Percentiles rank a stretch among this genome's conserved stretches.
Evolutionary conservation across 2,113 vertebrate genomes (phyloP).

Genomic region (Antechinus flavipes): DNA sequence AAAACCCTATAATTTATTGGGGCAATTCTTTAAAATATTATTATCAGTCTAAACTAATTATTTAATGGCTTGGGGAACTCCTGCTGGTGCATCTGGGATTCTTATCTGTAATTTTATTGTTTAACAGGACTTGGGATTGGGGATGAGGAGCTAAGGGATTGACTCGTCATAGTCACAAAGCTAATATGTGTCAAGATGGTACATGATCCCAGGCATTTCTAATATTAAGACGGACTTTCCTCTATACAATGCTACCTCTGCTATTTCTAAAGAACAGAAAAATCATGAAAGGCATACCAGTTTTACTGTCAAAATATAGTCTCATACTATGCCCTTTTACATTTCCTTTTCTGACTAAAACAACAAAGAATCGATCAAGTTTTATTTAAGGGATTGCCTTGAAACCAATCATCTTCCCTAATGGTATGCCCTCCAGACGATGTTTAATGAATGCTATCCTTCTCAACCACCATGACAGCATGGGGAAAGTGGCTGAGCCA

Average conservation of each 20-base stretch:
- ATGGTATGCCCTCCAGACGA: conserved; percentile 19
- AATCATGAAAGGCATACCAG: not conserved
- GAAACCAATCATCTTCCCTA: not conserved
- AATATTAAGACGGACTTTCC: not conserved
- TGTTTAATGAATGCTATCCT: conserved; percentile 44
- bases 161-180: not conserved
- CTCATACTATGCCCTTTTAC: not conserved
- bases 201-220: not conserved
- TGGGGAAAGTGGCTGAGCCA: not conserved
- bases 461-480: conserved; percentile 65
- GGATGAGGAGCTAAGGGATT: not conserved
- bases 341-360: not conserved
- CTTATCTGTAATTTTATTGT: not conserved
- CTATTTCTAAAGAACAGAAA: not conserved
- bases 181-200: not conserved
- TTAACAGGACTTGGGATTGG: not conserved
- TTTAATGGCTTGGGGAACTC: not conserved
- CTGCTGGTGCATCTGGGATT: not conserved
- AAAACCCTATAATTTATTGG: not conserved
- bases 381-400: not conserved
- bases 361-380: accelerated
- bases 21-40: not conserved
- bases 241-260: not conserved
- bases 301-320: not conserved
- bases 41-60: not conserved